These are phyloP conservation scores for Dryococelus australis DNA, from an alignment of 2,888 invertebrate species.

Conservation along the genomic window DNA sequence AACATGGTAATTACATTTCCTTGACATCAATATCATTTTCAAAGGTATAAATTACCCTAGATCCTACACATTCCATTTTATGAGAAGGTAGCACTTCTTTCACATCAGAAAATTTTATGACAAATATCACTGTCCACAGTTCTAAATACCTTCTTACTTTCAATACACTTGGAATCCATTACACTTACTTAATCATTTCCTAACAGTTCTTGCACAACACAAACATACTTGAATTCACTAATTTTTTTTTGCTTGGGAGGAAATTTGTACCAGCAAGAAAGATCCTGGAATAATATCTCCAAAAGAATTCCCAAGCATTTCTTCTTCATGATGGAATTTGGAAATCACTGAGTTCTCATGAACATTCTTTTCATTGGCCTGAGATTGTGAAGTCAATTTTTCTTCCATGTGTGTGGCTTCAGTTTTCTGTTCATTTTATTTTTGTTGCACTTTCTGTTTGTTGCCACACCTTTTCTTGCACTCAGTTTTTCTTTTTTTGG, in stretches of 20 bases:
- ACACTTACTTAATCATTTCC: neutral
- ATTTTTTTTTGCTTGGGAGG: neutral
- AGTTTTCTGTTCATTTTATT: neutral
- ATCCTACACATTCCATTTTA: neutral
- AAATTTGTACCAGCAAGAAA: neutral
- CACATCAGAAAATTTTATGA: neutral
- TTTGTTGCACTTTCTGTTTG: neutral
- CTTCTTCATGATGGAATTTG: neutral
- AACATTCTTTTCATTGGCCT: neutral
- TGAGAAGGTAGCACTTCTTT: neutral
- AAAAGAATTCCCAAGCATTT: conserved; percentile 1
- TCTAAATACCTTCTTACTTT: neutral
- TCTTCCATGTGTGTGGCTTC: neutral
- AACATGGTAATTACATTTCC: neutral
- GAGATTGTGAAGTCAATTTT: neutral
- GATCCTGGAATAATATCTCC: neutral
- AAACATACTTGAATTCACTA: neutral
- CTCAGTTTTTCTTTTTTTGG: neutral
- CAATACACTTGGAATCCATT: neutral
- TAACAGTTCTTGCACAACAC: neutral
- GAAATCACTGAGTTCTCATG: neutral
- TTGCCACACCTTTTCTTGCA: neutral
- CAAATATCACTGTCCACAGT: neutral
- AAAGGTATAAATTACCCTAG: neutral
- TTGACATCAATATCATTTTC: neutral